Conservation (phyloP, 2,888 invertebrate species). For the Eristalis pertinax region DNA sequence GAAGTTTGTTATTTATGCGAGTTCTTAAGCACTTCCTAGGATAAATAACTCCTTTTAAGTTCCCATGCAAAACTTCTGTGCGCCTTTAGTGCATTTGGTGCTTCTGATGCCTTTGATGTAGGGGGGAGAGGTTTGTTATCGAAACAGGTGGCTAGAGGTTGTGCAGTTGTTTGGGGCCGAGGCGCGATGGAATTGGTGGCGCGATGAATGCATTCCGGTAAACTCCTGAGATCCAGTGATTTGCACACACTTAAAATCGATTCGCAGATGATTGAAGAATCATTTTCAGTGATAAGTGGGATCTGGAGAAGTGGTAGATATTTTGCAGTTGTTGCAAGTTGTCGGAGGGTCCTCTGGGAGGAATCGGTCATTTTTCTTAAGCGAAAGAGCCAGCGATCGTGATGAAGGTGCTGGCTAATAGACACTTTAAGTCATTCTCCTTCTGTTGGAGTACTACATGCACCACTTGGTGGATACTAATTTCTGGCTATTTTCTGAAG, state of each 20-base stretch:
- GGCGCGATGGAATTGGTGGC: neutral
- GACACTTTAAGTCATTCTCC: too few species aligned
- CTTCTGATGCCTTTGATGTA: too few species aligned
- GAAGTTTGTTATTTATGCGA: slow-evolving; percentile 51
- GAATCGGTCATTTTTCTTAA: neutral
- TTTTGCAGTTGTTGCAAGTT: neutral
- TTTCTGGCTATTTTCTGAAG: too few species aligned
- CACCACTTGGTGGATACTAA: too few species aligned
- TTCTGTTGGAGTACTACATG: too few species aligned
- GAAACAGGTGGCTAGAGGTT: slow-evolving; percentile 3
- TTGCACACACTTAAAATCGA: neutral
- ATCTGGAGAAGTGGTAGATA: neutral
- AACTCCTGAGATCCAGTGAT: neutral
- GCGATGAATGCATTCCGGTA: neutral
- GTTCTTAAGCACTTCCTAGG: slow-evolving; percentile 38
- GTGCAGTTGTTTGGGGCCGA: neutral
- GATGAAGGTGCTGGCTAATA: too few species aligned
- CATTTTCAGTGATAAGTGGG: neutral
- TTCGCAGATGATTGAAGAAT: neutral
- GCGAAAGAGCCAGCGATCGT: too few species aligned
- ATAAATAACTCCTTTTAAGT: slow-evolving; percentile 22
- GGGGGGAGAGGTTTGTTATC: neutral
- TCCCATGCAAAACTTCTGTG: neutral
- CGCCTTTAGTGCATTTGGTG: neutral
- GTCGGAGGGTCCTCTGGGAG: neutral